Conservation (phyloP, 37 sponge, comb jelly and placozoan species). For the Halisarca cf. caerulea region DNA sequence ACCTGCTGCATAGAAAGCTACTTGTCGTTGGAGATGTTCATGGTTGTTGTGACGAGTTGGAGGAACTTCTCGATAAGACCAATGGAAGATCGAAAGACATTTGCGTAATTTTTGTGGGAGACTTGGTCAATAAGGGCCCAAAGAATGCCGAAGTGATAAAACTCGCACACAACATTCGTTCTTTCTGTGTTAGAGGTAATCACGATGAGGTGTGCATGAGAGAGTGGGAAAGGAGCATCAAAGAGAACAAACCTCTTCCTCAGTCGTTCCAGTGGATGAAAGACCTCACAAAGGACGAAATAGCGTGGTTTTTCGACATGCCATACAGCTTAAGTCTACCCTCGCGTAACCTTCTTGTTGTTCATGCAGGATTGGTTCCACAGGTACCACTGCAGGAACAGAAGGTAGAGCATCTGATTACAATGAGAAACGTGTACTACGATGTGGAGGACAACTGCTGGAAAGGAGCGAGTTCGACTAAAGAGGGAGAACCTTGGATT, state of each 20-base stretch:
- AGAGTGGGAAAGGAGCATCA: constrained; percentile 38
- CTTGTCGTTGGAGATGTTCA: constrained; percentile 82
- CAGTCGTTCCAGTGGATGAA: constrained; percentile 65
- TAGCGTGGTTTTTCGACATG: constrained; percentile 64
- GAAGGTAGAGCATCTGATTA: constrained; percentile 32
- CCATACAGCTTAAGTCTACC: constrained; percentile 74
- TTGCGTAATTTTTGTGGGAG: constrained; percentile 75
- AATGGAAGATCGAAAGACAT: constrained; percentile 21
- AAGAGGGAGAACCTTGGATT: constrained; percentile 54
- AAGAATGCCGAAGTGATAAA: constrained; percentile 62
- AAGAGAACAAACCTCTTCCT: constrained; percentile 14
- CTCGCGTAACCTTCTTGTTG: constrained; percentile 46
- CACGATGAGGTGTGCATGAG: constrained; percentile 76
- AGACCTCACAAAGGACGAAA: constrained; percentile 54
- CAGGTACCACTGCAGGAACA: constrained; percentile 54
- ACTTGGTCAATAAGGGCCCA: constrained; percentile 86
- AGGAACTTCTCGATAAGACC: constrained; percentile 51
- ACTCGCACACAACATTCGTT: constrained; percentile 44
- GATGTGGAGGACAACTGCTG: constrained; percentile 9
- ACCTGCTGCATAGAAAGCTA: constrained; percentile 43
- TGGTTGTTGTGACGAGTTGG: constrained; percentile 85
- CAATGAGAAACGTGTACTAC: constrained; percentile 52
- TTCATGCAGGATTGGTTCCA: constrained; percentile 84
- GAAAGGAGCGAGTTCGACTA: background rate
- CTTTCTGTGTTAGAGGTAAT: constrained; percentile 76